These are phyloP conservation scores for Aphelenchoides besseyi DNA, from an alignment of 1,140 invertebrate genomes.

Conservation along the genomic window DNA sequence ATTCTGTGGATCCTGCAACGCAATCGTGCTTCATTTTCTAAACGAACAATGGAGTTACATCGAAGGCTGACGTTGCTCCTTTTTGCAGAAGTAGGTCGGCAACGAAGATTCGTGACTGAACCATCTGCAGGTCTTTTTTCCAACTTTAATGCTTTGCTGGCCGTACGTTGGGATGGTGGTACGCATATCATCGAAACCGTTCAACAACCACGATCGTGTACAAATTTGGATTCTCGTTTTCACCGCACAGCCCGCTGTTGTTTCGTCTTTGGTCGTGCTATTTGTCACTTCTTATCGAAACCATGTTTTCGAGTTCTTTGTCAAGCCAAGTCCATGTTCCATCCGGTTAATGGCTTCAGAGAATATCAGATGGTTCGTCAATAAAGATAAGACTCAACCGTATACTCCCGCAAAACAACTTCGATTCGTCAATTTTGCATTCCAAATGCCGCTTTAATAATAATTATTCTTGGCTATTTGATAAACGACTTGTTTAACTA, in stretches of 20 bases:
- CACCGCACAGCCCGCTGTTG: neutral
- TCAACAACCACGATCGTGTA: neutral
- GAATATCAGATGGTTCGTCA: too few species aligned
- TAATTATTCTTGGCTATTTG: too few species aligned
- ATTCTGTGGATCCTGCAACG: neutral
- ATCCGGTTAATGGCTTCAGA: too few species aligned
- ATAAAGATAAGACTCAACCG: too few species aligned
- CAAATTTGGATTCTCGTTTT: neutral
- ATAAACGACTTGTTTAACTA: too few species aligned
- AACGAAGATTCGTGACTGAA: neutral
- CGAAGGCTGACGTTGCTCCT: neutral
- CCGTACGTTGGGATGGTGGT: neutral
- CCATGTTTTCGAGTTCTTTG: too few species aligned
- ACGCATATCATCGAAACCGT: neutral
- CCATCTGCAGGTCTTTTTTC: neutral
- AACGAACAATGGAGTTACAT: neutral
- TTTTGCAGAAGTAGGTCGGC: neutral
- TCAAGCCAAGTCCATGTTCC: too few species aligned
- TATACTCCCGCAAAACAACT: too few species aligned
- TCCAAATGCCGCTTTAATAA: too few species aligned
- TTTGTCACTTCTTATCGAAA: neutral
- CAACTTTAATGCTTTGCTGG: neutral
- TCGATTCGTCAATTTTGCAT: too few species aligned
- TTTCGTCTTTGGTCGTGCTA: neutral
- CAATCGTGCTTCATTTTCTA: neutral